Evolutionary conservation across 2,113 vertebrate genomes (phyloP).

Genomic region (Bungarus multicinctus): DNA sequence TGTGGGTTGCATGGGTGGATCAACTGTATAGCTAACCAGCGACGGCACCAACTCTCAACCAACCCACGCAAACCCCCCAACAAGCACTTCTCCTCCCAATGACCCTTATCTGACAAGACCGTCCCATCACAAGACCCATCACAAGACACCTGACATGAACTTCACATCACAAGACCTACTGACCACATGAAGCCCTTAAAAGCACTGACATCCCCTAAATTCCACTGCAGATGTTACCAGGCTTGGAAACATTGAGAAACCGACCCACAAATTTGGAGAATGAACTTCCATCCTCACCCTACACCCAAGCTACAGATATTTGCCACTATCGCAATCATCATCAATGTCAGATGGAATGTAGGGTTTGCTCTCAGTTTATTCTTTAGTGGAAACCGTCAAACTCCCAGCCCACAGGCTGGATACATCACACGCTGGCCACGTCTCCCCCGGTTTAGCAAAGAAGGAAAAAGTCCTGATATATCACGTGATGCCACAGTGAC

Average conservation of each 20-base stretch:
- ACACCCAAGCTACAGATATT: not conserved
- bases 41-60: not conserved
- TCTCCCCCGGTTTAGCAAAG: too few species aligned
- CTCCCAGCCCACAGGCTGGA: too few species aligned
- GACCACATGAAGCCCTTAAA: not conserved
- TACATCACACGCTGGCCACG: too few species aligned
- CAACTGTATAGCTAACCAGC: not conserved
- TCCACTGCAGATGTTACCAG: not conserved
- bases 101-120: not conserved
- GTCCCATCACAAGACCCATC: too few species aligned
- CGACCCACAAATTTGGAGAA: not conserved
- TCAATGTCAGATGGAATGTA: not conserved
- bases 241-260: not conserved
- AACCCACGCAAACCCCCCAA: not conserved
- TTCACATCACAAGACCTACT: not conserved
- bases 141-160: not conserved
- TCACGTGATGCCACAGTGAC: rapidly evolving
- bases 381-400: not conserved
- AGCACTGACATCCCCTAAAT: not conserved
- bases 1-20: not conserved
- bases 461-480: too few species aligned
- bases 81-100: too few species aligned
- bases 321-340: not conserved
- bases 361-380: not conserved
- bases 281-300: too few species aligned